Conservation (phyloP, 2,113 vertebrate species). For the Albula glossodonta region DNA sequence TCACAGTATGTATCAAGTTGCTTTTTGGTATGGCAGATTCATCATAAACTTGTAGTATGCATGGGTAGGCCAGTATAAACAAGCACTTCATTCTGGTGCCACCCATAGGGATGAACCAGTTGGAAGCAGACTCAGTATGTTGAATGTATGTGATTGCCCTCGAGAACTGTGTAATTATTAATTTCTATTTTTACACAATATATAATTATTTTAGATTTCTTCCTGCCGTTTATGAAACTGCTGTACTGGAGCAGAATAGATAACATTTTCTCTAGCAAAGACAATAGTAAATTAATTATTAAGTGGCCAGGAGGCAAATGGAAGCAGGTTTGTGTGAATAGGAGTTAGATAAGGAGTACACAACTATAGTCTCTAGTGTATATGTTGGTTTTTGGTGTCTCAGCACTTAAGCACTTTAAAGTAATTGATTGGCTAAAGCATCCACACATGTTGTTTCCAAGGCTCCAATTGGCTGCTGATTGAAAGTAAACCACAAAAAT, state of each 20-base stretch:
- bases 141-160: slow-evolving; percentile 35
- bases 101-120: slow-evolving; percentile 44
- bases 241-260: too few species aligned
- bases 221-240: too few species aligned
- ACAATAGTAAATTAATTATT: not conserved
- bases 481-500: too few species aligned
- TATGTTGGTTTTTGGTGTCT: too few species aligned
- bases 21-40: slow-evolving; percentile 53
- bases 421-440: too few species aligned
- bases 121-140: slow-evolving; percentile 40
- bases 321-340: not conserved
- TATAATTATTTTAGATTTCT: not conserved
- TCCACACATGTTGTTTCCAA: too few species aligned
- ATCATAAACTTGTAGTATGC: slow-evolving; percentile 44
- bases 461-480: too few species aligned
- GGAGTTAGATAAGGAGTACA: too few species aligned
- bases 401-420: too few species aligned
- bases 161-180: slow-evolving; percentile 60
- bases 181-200: slow-evolving; percentile 57
- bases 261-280: too few species aligned
- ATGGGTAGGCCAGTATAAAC: slow-evolving; percentile 63
- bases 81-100: slow-evolving; percentile 61
- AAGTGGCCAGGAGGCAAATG: not conserved
- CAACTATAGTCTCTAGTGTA: too few species aligned
- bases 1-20: not conserved